A percentile compares a stretch with the other conserved stretches of the same genome.
Evolutionary conservation across 1,140 invertebrate genomes (phyloP).

Genomic region (Eubasilissa regina): DNA sequence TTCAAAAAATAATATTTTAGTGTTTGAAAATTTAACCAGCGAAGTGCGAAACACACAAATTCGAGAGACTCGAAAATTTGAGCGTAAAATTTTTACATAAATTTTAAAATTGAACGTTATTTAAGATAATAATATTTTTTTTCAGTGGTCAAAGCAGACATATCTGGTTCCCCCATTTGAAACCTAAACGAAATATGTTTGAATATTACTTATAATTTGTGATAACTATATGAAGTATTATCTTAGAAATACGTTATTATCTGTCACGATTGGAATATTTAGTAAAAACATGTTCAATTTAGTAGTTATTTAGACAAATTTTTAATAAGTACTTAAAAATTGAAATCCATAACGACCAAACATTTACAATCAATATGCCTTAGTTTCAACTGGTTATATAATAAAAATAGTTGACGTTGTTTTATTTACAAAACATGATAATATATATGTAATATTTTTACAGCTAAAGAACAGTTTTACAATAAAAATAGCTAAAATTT

Average conservation of each 20-base stretch:
- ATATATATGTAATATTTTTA: not conserved
- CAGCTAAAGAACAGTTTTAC: not conserved
- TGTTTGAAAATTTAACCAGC: no score
- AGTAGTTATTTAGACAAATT: constrained; percentile 17
- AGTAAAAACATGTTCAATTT: constrained; percentile 22
- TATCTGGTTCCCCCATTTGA: constrained; percentile 7
- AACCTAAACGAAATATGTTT: not conserved
- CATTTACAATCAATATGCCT: not conserved
- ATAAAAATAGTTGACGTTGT: constrained; percentile 38
- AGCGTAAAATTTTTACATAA: no score
- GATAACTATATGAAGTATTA: constrained; percentile 46
- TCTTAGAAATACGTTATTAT: constrained; percentile 59
- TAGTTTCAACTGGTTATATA: constrained; percentile 18
- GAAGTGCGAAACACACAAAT: no score
- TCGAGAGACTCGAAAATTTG: no score
- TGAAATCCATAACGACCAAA: not conserved
- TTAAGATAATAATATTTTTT: no score
- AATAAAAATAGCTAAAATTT: constrained; percentile 1
- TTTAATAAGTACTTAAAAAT: not conserved
- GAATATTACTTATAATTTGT: constrained; percentile 22
- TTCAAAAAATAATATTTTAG: no score
- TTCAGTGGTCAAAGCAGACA: not conserved
- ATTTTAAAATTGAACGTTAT: no score
- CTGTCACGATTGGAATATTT: constrained; percentile 56
- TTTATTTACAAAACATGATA: constrained; percentile 22